Conservation (phyloP, 2,888 invertebrate species). For the Panopea generosa region DNA sequence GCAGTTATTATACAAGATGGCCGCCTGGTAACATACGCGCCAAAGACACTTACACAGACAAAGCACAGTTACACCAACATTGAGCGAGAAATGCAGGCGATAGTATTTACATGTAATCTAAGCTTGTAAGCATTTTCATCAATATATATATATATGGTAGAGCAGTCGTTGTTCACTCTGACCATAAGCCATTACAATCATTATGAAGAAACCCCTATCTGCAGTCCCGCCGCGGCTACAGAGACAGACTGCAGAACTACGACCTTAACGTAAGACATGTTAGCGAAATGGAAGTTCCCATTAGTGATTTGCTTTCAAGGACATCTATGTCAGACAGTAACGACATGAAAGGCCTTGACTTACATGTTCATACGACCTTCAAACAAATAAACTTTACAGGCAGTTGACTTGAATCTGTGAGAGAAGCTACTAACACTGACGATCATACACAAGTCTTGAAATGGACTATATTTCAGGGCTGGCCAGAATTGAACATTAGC, state of each 20-base stretch:
- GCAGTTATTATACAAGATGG: constrained; percentile 64
- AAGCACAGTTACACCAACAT: constrained; percentile 67
- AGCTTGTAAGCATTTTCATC: constrained; percentile 63
- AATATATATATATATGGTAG: constrained; percentile 62
- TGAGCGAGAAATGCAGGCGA: constrained; percentile 63
- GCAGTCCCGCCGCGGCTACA: constrained; percentile 32
- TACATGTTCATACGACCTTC: constrained; percentile 34
- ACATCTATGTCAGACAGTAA: not conserved
- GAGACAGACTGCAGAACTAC: constrained; percentile 33
- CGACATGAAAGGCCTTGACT: constrained; percentile 22
- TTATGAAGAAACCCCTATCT: constrained; percentile 37
- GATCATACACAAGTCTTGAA: constrained; percentile 17
- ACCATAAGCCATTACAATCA: constrained; percentile 41
- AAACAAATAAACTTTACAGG: constrained; percentile 29
- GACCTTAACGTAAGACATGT: constrained; percentile 2
- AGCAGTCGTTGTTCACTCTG: constrained; percentile 17
- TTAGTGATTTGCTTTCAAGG: constrained; percentile 7
- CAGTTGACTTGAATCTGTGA: constrained; percentile 11
- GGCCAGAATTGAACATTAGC: constrained; percentile 37
- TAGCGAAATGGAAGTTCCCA: constrained; percentile 5
- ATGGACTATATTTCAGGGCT: constrained; percentile 33
- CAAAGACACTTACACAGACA: constrained; percentile 60
- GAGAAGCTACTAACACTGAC: constrained; percentile 17
- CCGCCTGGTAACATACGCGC: constrained; percentile 65
- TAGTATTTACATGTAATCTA: too few relatives aligned